Percentiles rank a stretch among this genome's conserved stretches.
Conservation (phyloP, 1,140 invertebrate species). For the Drosophila sp. region DNA sequence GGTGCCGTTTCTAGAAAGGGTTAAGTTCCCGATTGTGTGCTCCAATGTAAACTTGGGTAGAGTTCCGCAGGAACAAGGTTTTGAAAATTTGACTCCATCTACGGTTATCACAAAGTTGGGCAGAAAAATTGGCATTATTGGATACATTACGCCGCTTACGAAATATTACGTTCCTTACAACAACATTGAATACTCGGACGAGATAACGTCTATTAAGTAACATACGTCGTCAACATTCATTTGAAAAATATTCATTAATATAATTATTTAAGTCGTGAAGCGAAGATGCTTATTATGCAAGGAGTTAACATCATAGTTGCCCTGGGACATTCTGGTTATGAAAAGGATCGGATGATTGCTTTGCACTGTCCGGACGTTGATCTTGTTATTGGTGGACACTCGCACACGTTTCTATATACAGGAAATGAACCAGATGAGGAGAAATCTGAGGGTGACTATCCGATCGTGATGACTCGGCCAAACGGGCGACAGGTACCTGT, state of each 20-base stretch:
- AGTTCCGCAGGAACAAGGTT: slow-evolving; percentile 87
- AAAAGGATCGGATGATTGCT: slow-evolving; percentile 91
- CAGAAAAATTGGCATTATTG: slow-evolving; percentile 92
- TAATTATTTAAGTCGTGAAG: slow-evolving; percentile 85
- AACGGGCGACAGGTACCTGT: slow-evolving; percentile 90
- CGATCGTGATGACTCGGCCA: slow-evolving; percentile 89
- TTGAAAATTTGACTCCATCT: slow-evolving; percentile 86
- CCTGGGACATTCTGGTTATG: slow-evolving; percentile 94
- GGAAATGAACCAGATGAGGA: slow-evolving; percentile 46
- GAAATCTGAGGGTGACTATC: slow-evolving; percentile 90
- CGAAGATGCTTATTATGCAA: slow-evolving; percentile 86
- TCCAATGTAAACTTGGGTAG: slow-evolving; percentile 90
- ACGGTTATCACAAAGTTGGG: slow-evolving; percentile 87
- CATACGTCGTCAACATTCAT: not conserved
- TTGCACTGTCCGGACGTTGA: slow-evolving; percentile 91
- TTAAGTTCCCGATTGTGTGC: slow-evolving; percentile 90
- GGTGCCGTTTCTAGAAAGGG: slow-evolving; percentile 89
- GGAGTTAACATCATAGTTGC: slow-evolving; percentile 94
- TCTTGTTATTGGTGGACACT: slow-evolving; percentile 94
- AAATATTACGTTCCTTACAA: slow-evolving; percentile 87
- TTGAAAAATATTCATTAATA: too few relatives aligned
- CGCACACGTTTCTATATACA: slow-evolving; percentile 91
- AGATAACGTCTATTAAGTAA: slow-evolving; percentile 89
- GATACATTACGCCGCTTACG: slow-evolving; percentile 95
- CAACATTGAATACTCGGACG: slow-evolving; percentile 89